Evolutionary conservation across 2,888 invertebrate genomes (phyloP), one percentile per base, ranked within the genome.

Genomic region (Thymelicus acteon): DNA sequence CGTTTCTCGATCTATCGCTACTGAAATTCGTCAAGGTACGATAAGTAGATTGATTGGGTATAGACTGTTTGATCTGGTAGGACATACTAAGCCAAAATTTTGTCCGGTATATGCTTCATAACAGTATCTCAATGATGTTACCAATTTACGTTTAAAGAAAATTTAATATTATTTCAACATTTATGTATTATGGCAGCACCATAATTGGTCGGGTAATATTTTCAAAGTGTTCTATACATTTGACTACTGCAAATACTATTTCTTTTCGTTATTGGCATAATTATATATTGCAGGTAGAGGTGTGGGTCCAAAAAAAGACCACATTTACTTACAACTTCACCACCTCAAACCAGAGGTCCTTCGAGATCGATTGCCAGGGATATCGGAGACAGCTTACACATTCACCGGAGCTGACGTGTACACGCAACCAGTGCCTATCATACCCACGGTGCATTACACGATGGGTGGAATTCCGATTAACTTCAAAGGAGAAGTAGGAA

Each of bases 391-490:
- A 0, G 99, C 99, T 0, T 97, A 97, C 96, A 98, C 99, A 72
- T 99, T 99, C 85, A 98, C 99, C 7, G 99, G 99, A 7, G 98
- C 98, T 0, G 99, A 99, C 87, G 98, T 99, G 0, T 98, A 97
- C 5, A 96, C 97, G 13, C 98, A 99, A 82, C 99, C 99, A 0
- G 97, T 99, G 78, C 99, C 99, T 0, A 98, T 99, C 4, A 91
- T 99, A 72, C 99, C 99, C 1, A 99, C 99, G 0, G 99, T 99
- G 0, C 99, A 99, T 90, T 99, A 99, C 90, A 99, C 99, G 81
- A 99, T 99, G 99, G 99, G 99, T 8, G 99, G 99, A 15, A 95
- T 98, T 58, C 99, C 99, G 0, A 99, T 99, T 13, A 99, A 99
- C 89, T 98, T 97, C 88, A 97, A 96, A 83, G 99, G 99, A 80